Base-by-base conservation (phyloP, 2,113 vertebrate genomes). In the Machaerirhynchus nigripectus region DNA sequence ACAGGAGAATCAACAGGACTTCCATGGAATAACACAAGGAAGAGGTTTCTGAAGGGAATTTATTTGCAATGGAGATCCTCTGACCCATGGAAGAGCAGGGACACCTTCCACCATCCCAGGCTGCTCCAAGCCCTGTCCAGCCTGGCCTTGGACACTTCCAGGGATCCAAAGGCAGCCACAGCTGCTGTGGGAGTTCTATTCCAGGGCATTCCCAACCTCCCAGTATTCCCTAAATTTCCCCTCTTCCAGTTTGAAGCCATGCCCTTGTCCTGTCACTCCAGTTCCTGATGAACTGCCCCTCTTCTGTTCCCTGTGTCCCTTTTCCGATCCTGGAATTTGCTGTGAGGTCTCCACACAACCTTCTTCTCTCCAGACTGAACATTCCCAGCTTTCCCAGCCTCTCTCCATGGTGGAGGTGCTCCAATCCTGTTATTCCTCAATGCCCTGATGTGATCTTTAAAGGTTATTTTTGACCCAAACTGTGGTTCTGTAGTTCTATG, bases 61-160 rank as follows among this genome's bases (percentile, higher is more conserved):
- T 64, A 4, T 91, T 60, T 79, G 74, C 57, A 26, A 0, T 59
- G 83, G 79, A 67, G 55, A 63, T 46, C 1, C 10, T 28, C 67
- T 57, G 85, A 50, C 52, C 50, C 31, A 4, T 26, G 27, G 47
- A 53, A 37, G 2, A 31, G 37, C 27, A 15, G 39, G 28, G 22
- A 20, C 13, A 10, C 12, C 6, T 86, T 0, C 31, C 35, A 3
- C 8, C 11, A 0, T 13, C 10, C 61, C 68, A 42, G 15, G 8
- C 0, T 9, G 30, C 35, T 16, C 71, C 44, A 21, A 30, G 8
- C 10, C 19, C 24, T 16, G 5, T 30, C 79, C 67, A 53, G 0
- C 50, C 42, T 30, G 42, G 24, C 42, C 44, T 67, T 11, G 70
- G 70, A 0, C 52, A 26, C 10, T 57, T 0, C 83, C 50, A 75